These are phyloP conservation scores for Acanthosoma haemorrhoidale DNA, from an alignment of 2,888 invertebrate genomes.

Conservation along the genomic window DNA sequence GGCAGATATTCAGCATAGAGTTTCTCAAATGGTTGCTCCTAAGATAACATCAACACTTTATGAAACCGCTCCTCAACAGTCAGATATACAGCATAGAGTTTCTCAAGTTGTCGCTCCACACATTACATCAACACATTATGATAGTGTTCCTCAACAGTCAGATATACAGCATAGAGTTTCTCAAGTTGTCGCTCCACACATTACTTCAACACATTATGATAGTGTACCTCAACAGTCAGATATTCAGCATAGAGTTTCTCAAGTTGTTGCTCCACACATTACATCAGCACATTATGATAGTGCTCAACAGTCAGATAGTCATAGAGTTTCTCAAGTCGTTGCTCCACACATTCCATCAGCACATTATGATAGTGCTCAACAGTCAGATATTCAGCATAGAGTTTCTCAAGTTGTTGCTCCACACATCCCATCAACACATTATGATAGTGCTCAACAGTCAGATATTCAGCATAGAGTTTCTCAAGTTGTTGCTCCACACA, in stretches of 20 bases:
- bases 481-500: conserved; percentile 33
- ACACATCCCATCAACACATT: background rate
- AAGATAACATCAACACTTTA: no score
- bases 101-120: conserved; percentile 18
- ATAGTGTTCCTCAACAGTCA: background rate
- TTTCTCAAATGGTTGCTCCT: conserved; percentile 11
- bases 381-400: conserved; percentile 6
- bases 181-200: conserved; percentile 18
- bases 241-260: background rate
- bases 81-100: conserved; percentile 20
- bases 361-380: background rate
- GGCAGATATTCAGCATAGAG: background rate
- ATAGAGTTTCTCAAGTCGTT: background rate
- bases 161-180: conserved; percentile 25
- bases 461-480: conserved; percentile 47
- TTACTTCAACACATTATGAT: background rate
- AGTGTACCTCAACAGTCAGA: background rate
- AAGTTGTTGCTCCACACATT: background rate
- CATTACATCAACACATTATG: background rate
- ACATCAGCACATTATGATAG: background rate
- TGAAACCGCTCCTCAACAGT: no score
- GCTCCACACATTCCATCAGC: background rate
- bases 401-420: background rate
- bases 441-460: conserved; percentile 36
- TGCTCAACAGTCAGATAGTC: background rate